Conservation (phyloP, 2,797 vertebrate species). For the Chelon auratus region DNA sequence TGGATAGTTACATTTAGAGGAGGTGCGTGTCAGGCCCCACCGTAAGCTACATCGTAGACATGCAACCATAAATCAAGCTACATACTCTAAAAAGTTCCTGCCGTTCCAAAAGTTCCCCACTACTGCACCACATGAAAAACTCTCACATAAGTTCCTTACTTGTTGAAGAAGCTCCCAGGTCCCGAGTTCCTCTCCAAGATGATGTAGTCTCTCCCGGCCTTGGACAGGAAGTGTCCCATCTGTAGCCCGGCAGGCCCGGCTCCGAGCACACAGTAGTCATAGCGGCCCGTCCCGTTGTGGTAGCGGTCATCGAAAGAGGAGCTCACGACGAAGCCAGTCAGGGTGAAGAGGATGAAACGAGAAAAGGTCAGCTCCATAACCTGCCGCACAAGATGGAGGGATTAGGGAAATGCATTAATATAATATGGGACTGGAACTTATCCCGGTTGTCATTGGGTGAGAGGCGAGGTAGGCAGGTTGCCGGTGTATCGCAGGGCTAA, state of each 20-base stretch:
- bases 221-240: slow-evolving; percentile 92
- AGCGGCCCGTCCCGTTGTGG: slow-evolving; percentile 63
- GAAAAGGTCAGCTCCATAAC: slow-evolving; percentile 70
- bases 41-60: too few relatives aligned
- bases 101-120: too few relatives aligned
- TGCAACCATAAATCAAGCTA: too few relatives aligned
- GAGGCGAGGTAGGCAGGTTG: too few relatives aligned
- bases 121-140: neutral
- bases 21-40: too few relatives aligned
- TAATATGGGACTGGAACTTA: too few relatives aligned
- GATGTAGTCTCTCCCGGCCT: slow-evolving; percentile 86
- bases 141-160: slow-evolving; percentile 59
- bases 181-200: slow-evolving; percentile 89
- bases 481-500: too few relatives aligned
- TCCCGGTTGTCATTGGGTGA: too few relatives aligned
- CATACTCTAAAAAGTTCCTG: too few relatives aligned
- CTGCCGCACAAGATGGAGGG: slow-evolving; percentile 34
- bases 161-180: slow-evolving; percentile 92
- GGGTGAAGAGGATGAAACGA: slow-evolving; percentile 56
- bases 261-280: slow-evolving; percentile 94
- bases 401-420: too few relatives aligned
- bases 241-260: slow-evolving; percentile 94
- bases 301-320: slow-evolving; percentile 42
- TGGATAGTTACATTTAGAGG: too few relatives aligned
- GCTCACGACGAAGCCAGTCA: slow-evolving; percentile 58